Evolutionary conservation across 2,113 vertebrate species (phyloP), one percentile per base, ranked within the genome.

Genomic region (Oryzias melastigma): DNA sequence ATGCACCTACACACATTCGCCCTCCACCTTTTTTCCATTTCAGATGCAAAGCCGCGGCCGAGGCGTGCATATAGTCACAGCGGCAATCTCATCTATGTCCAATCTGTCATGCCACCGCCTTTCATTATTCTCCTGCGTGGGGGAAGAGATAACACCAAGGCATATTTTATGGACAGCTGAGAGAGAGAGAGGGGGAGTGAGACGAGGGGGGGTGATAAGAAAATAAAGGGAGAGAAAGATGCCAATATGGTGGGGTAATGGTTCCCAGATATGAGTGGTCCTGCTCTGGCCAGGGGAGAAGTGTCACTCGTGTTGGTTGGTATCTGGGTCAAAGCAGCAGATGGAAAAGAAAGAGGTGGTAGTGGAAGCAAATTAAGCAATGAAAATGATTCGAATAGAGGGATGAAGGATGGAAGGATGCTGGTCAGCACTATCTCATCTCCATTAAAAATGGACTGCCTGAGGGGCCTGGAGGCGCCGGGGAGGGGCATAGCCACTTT

Each of bases 31-130:
- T 81, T 87, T 87, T 84, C 85, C 84, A 90, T 92, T 93, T 91
- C 87, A 86, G 87, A 90, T 92, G 85, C 90, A 91, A 92, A 91
- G 86, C 86, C 68, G 81, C 80, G 85, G 80, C 85, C 81, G 84
- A 86, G 74, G 88, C 82, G 81, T 92, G 81, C 84, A 91, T 92
- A 94, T 92, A 92, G 90, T 93, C 89, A 90, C 89, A 90, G 88
- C 87, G 76, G 88, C 88, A 91, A 91, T 88, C 87, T 93, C 83
- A 85, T 90, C 85, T 89, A 90, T 91, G 90, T 91, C 90, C 91
- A 94, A 93, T 93, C 91, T 93, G 92, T 93, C 91, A 93, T 90
- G 90, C 81, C 87, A 90, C 91, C 87, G 79, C 91, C 91, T 93
- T 92, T 88, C 84, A 90, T 92, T 93, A 91, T 92, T 89, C 88